Conservation (phyloP, 1,140 invertebrate genomes). For the Sycobia sp. region DNA sequence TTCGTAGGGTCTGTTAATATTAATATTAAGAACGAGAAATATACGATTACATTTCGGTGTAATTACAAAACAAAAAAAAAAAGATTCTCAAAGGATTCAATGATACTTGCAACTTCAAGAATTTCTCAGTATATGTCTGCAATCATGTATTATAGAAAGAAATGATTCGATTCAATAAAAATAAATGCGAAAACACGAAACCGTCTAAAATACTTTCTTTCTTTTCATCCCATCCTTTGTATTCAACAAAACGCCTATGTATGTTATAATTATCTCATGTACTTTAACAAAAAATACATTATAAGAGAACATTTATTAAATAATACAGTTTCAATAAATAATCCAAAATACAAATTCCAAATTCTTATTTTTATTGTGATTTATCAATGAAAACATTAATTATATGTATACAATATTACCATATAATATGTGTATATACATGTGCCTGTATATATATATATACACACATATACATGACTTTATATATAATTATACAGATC, state of each 20-base stretch:
- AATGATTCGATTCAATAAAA: conserved; percentile 58
- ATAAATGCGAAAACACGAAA: conserved; percentile 44
- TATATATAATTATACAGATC: too few species aligned
- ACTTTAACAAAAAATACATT: too few species aligned
- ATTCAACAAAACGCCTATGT: too few species aligned
- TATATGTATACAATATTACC: conserved; percentile 24
- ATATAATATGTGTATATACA: conserved; percentile 30
- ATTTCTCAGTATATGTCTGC: conserved; percentile 57
- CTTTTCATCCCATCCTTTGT: not conserved
- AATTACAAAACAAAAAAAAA: too few species aligned
- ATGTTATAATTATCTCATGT: too few species aligned
- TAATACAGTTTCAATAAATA: conserved; percentile 3
- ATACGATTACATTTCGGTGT: conserved; percentile 46
- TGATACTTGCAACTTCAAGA: conserved; percentile 53
- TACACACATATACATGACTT: too few species aligned
- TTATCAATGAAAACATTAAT: conserved; percentile 30
- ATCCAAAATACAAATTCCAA: conserved; percentile 15
- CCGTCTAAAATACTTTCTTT: not conserved
- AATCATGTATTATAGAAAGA: conserved; percentile 56
- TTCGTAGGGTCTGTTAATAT: conserved; percentile 53
- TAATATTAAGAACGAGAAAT: conserved; percentile 50
- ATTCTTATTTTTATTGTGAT: conserved; percentile 36
- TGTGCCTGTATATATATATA: conserved; percentile 39
- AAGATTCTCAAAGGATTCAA: conserved; percentile 53
- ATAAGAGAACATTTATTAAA: too few species aligned